Percentiles rank a stretch among this genome's conserved stretches.
These are phyloP conservation scores for Virgularia gustaviana DNA, from an alignment of 92 coral and sea anemone species.

Conservation along the genomic window DNA sequence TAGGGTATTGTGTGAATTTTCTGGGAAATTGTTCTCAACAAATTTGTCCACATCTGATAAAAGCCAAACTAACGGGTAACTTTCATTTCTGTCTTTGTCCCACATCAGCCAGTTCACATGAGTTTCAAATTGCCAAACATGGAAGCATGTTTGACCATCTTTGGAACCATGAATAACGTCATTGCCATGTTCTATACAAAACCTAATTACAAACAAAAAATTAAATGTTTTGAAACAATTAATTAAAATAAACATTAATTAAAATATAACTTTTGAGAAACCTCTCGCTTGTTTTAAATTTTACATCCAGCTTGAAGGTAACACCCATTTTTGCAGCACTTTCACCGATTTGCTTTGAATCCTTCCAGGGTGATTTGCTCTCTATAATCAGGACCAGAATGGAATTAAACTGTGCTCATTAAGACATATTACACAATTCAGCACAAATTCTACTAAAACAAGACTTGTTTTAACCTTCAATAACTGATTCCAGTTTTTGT, in stretches of 20 bases:
- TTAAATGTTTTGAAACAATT: no score
- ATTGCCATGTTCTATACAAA: no score
- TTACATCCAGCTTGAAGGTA: neutral
- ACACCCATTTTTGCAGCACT: constrained; percentile 10
- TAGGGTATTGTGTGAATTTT: constrained; percentile 1
- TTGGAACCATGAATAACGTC: no score
- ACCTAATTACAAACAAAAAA: no score
- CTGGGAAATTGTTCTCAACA: constrained; percentile 2
- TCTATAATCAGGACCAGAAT: no score
- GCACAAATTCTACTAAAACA: no score
- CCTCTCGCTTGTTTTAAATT: constrained; percentile 1
- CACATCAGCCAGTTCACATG: constrained; percentile 1
- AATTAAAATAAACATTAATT: no score
- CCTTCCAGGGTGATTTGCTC: constrained; percentile 9
- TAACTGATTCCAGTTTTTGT: neutral
- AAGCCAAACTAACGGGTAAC: neutral
- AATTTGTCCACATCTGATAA: constrained; percentile 6
- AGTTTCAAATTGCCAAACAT: neutral
- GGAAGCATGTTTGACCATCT: neutral
- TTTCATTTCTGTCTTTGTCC: neutral
- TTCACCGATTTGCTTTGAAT: constrained; percentile 3
- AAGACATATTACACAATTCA: no score
- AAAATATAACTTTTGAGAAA: no score
- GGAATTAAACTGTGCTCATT: no score
- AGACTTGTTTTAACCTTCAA: no score